Conservation (phyloP, 37 sponge, comb jelly and placozoan genomes). For the Petrosia ficiformis region DNA sequence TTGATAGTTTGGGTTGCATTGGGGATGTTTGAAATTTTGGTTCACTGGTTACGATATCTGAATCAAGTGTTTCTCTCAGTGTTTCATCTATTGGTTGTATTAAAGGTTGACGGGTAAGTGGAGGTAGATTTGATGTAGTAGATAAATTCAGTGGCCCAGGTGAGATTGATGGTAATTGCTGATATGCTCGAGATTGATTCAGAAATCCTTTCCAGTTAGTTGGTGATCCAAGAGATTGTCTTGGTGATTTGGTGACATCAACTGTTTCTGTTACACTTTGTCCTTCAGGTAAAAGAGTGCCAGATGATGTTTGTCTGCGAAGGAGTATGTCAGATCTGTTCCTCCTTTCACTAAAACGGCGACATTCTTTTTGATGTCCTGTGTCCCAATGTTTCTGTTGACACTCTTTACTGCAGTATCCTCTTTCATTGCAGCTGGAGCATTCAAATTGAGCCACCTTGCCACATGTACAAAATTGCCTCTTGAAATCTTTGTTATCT, state of each 20-base stretch:
- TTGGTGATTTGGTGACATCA: not conserved
- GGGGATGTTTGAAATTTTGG: not conserved
- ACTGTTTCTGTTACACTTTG: not conserved
- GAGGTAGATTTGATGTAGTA: not conserved
- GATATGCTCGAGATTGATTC: not conserved
- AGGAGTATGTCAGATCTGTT: slow-evolving; percentile 42
- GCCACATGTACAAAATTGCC: slow-evolving; percentile 78
- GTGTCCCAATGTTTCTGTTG: slow-evolving; percentile 60
- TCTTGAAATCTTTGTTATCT: slow-evolving; percentile 20
- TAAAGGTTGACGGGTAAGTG: not conserved
- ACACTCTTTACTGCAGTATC: slow-evolving; percentile 81
- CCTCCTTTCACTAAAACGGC: slow-evolving; percentile 60
- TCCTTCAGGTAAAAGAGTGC: not conserved
- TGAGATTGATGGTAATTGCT: not conserved
- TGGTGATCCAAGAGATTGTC: slow-evolving; percentile 4
- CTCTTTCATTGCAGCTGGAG: slow-evolving; percentile 63
- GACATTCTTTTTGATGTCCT: slow-evolving; percentile 72
- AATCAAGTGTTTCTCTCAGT: not conserved
- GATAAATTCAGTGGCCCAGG: not conserved
- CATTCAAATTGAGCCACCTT: slow-evolving; percentile 84
- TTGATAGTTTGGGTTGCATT: not conserved
- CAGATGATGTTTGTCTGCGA: slow-evolving; percentile 1
- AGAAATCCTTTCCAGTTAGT: slow-evolving; percentile 41
- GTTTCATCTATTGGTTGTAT: not conserved
- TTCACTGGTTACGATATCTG: not conserved